Evolutionary conservation across 2,888 invertebrate genomes (phyloP), one percentile per base, ranked within the genome.

Genomic region (Pristionchus maxplancki): DNA sequence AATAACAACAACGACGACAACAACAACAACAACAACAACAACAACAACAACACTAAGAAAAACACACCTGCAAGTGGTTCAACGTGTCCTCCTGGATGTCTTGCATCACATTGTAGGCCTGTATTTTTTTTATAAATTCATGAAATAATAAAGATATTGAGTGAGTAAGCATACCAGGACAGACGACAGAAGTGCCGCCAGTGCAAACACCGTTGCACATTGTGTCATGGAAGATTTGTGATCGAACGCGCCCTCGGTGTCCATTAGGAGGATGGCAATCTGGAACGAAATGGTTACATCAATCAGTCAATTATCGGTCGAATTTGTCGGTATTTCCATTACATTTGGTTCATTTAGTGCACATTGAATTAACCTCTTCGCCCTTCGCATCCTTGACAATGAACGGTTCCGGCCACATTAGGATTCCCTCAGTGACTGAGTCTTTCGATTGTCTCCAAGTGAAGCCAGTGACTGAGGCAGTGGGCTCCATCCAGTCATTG

Each of bases 361-460:
- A n/a, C n/a, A n/a, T n/a, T n/a, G n/a, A n/a, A n/a, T n/a, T n/a
- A n/a, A 78, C 78, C 78, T 78, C 78, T 1, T 78, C 78, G 0
- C 78, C 78, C 9, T 78, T 78, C 6, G 78, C 24, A 78, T 40
- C 44, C 20, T 78, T 78, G 28, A 78, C 78, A 24, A 78, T 78
- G 78, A 78, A 78, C 28, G 78, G 78, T 28, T 78, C 78, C 1
- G 78, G 78, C 78, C 78, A 78, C 78, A 78, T 78, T 9, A 37
- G 37, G 24, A 78, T 78, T 9, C 78, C 78, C 37, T 78, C 78
- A 78, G 78, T 78, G n/a, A 78, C 78, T 4, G 78, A 44, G 15
- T 37, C 20, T 13, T 13, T 44, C 24, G 13, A 11, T 20, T 78
- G 78, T 78, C 78, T 78, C 78, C 78, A 78, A 1, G 37, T 40